A percentile compares a stretch with the other conserved stretches of the same genome.
Evolutionary conservation across 2,888 invertebrate species (phyloP).

Genomic region (Patella pellucida): DNA sequence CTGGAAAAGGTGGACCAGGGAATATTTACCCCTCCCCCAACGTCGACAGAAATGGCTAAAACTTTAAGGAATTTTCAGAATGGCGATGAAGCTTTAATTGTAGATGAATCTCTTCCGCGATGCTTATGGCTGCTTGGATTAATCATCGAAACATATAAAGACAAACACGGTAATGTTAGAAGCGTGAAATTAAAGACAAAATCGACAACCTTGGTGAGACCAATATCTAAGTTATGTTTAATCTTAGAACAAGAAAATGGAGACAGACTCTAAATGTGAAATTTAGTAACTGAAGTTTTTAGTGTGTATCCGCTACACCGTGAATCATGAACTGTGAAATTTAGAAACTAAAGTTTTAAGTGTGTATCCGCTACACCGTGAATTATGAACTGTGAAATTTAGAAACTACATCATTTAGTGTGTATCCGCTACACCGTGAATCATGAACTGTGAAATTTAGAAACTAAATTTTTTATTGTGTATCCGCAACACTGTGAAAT

Average conservation of each 20-base stretch:
- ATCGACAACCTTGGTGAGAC: not conserved
- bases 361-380: too few relatives aligned
- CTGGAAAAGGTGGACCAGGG: slow-evolving; percentile 30
- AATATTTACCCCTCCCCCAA: slow-evolving; percentile 27
- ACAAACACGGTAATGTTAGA: slow-evolving; percentile 14
- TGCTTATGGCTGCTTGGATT: slow-evolving; percentile 10
- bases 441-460: too few relatives aligned
- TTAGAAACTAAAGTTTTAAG: too few relatives aligned
- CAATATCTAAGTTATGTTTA: slow-evolving; percentile 19
- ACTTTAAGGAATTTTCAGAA: not conserved
- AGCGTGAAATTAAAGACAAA: slow-evolving; percentile 15
- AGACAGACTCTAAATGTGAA: not conserved
- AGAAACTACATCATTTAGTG: too few relatives aligned
- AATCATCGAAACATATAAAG: not conserved
- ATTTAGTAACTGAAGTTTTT: too few relatives aligned
- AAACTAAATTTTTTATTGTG: too few relatives aligned
- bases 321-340: too few relatives aligned
- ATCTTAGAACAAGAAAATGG: slow-evolving; percentile 12
- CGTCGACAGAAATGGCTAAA: too few relatives aligned
- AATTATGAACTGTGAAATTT: too few relatives aligned
- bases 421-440: too few relatives aligned
- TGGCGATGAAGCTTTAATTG: slow-evolving; percentile 8
- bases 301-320: too few relatives aligned
- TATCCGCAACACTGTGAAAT: too few relatives aligned
- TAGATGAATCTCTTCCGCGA: slow-evolving; percentile 13